Conservation (phyloP, 2,797 vertebrate species). For the Spheniscus humboldti region DNA sequence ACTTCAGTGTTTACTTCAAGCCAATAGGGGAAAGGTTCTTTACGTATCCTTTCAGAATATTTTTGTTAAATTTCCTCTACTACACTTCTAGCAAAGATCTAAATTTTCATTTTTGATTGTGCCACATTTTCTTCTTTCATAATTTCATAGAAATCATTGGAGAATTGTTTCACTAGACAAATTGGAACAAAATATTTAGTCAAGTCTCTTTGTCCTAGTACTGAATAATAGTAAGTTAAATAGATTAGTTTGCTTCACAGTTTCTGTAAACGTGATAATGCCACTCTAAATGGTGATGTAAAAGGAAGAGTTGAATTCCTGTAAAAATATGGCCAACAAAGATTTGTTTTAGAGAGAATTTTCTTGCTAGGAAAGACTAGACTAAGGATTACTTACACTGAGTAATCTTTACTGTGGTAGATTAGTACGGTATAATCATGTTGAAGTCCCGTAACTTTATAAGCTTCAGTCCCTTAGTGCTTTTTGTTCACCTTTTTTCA, state of each 20-base stretch:
- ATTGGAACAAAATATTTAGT: neutral
- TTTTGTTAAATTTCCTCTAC: neutral
- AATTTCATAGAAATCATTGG: neutral
- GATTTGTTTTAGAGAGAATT: neutral
- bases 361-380: neutral
- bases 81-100: neutral
- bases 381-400: neutral
- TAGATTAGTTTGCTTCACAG: neutral
- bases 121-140: neutral
- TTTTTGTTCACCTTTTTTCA: neutral
- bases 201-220: neutral
- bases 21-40: constrained; percentile 81
- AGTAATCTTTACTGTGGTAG: neutral
- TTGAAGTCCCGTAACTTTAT: neutral
- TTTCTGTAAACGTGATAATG: neutral
- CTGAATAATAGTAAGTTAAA: neutral
- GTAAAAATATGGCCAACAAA: neutral
- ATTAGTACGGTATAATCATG: neutral
- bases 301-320: neutral
- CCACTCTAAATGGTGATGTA: neutral
- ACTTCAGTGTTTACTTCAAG: constrained; percentile 87
- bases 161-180: neutral
- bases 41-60: constrained; percentile 80
- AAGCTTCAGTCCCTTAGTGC: neutral
- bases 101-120: neutral